These are phyloP conservation scores for Alca torda DNA, from an alignment of 2,797 vertebrate species.

Conservation along the genomic window DNA sequence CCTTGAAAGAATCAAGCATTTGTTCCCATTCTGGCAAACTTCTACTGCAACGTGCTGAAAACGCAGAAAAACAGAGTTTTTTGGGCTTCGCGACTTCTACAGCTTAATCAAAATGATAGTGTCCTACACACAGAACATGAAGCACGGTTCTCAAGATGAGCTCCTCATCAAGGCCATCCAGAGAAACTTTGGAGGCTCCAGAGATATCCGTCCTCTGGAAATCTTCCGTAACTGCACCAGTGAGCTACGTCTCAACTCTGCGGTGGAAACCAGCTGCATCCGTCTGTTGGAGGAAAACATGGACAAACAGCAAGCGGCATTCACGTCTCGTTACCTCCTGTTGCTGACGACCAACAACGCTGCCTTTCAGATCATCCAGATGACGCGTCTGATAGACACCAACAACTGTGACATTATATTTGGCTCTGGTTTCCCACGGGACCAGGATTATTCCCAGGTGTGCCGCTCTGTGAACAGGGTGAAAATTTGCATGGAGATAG, in stretches of 20 bases:
- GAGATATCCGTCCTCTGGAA: conserved; percentile 67
- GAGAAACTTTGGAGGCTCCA: conserved; percentile 83
- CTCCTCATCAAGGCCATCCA: conserved; percentile 77
- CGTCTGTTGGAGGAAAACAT: conserved; percentile 84
- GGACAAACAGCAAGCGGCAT: conserved; percentile 69
- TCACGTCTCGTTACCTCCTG: conserved; percentile 76
- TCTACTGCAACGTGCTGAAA: conserved; percentile 75
- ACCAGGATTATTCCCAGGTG: conserved; percentile 83
- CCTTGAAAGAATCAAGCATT: conserved; percentile 73
- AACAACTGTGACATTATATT: conserved; percentile 80
- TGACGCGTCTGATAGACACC: conserved; percentile 63
- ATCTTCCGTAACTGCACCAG: conserved; percentile 66
- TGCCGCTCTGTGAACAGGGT: conserved; percentile 83
- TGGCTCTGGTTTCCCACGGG: conserved; percentile 83
- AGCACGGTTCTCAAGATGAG: conserved; percentile 57
- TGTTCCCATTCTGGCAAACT: conserved; percentile 76
- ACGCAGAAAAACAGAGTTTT: conserved; percentile 76
- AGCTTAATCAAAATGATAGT: conserved; percentile 83
- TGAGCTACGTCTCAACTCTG: fast-evolving
- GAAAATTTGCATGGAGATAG: conserved; percentile 84
- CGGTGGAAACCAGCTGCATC: not conserved
- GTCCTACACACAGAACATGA: conserved; percentile 57
- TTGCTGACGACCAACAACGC: conserved; percentile 82
- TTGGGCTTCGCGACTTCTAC: conserved; percentile 84
- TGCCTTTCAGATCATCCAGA: conserved; percentile 81